These are phyloP conservation scores for Caenorhabditis brenneri DNA, from an alignment of 1,140 invertebrate genomes.

Conservation along the genomic window DNA sequence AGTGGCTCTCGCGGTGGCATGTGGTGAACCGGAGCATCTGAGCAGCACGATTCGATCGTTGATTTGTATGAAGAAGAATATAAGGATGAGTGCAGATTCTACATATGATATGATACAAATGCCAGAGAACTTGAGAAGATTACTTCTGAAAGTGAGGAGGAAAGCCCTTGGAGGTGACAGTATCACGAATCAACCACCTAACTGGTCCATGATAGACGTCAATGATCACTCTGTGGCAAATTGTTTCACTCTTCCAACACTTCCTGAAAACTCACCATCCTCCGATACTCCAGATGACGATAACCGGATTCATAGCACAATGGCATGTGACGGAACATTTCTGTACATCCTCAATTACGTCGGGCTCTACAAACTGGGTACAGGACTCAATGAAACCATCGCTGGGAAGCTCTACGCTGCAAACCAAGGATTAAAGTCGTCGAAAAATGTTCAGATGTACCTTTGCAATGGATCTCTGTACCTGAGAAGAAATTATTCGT, in stretches of 20 bases:
- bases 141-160: constrained; percentile 37
- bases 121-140: constrained; percentile 49
- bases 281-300: constrained; percentile 51
- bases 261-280: constrained; percentile 36
- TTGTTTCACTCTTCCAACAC: constrained; percentile 36
- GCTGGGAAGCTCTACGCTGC: constrained; percentile 63
- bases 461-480: constrained; percentile 67
- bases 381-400: constrained; percentile 65
- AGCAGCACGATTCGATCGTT: constrained; percentile 33
- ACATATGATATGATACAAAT: constrained; percentile 43
- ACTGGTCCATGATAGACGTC: constrained; percentile 19
- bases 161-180: constrained; percentile 5
- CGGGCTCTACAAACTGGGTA: constrained; percentile 68
- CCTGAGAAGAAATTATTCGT: constrained; percentile 63
- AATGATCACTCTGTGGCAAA: constrained; percentile 26
- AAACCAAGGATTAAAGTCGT: constrained; percentile 60
- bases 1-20: constrained; percentile 45
- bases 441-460: constrained; percentile 40
- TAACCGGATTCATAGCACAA: constrained; percentile 33
- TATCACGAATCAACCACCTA: background rate
- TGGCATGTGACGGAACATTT: constrained; percentile 55
- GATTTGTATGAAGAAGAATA: constrained; percentile 41
- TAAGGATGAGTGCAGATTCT: constrained; percentile 25
- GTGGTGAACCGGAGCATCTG: constrained; percentile 36
- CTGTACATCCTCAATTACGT: constrained; percentile 65